Base-by-base conservation (phyloP, 2,888 invertebrate genomes). In the Erannis defoliaria region DNA sequence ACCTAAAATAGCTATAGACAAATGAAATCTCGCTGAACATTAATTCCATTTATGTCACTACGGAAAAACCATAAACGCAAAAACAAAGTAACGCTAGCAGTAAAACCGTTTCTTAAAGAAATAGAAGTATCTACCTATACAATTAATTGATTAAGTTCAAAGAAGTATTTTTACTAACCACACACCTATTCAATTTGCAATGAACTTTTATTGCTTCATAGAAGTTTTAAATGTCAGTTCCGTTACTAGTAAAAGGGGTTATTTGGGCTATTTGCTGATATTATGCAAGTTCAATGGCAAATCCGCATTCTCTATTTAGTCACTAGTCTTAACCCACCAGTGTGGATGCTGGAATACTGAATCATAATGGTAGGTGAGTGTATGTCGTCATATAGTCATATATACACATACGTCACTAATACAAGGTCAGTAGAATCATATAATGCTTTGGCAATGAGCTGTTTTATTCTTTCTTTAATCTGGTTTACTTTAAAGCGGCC, bases 351-450 rank as follows among this genome's bases (percentile, higher is more conserved):
- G 66, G 64, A 70, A 59, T 38, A 51, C 67, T 74, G 76, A 76
- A 68, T 76, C 76, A 75, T 70, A 64, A 38, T 35, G 62, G 73
- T 75, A 68, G 71, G 73, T 68, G 73, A 59, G 49, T 37, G 46
- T 64, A 50, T 62, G 61, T 66, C 69, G 55, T 64, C 62, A 66
- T 60, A 53, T 14, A 54, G 9, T 23, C 40, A 58, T 18, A 37
- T 66, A 48, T 45, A 45, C 26, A 14, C 26, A 40, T 40, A 55
- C 59, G 68, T 64, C 59, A 61, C 55, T 19, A 33, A 37, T 38
- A 31, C 50, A 63, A 64, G 62, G 59, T 35, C 53, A 9, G 0
- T 2, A 37, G 29, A 43, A 26, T 26, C 26, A 26, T 26, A 26
- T 5, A 5, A 53, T 53, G 21, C 37, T 56, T 62, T 5, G 21